Evolutionary conservation across 2,888 invertebrate species (phyloP).

Genomic region (Schizotus pectinicornis): DNA sequence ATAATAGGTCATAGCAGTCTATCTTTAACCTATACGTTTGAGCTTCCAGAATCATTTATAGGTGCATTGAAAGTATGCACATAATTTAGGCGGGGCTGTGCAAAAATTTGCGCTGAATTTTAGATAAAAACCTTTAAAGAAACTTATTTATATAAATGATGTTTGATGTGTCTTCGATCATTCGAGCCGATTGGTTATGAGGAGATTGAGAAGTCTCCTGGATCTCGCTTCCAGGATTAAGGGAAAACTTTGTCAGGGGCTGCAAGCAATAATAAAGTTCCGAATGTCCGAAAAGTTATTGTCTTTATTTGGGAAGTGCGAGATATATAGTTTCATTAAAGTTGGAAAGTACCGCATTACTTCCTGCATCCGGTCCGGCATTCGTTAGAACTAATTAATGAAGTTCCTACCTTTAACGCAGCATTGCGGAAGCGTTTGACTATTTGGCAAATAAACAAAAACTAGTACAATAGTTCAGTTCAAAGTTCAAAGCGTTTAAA

Average conservation of each 20-base stretch:
- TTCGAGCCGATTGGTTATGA: too few species aligned
- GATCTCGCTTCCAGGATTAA: constrained; percentile 3
- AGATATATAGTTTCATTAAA: constrained; percentile 35
- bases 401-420: constrained; percentile 9
- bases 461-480: too few species aligned
- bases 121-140: too few species aligned
- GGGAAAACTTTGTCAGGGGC: constrained; percentile 17
- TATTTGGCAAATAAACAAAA: neutral
- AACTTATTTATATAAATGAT: too few species aligned
- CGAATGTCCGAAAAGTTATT: constrained; percentile 30
- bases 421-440: constrained; percentile 12
- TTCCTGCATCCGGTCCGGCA: constrained; percentile 16
- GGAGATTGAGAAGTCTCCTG: neutral
- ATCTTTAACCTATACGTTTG: too few species aligned
- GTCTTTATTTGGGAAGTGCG: constrained; percentile 29
- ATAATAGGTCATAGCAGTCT: too few species aligned
- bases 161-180: too few species aligned
- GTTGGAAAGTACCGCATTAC: constrained; percentile 26
- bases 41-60: too few species aligned
- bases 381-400: constrained; percentile 21
- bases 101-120: too few species aligned
- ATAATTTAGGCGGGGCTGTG: too few species aligned
- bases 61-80: too few species aligned
- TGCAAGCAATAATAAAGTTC: constrained; percentile 38
- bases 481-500: too few species aligned